These are phyloP conservation scores for Marronus borbonicus DNA, from an alignment of 2,888 invertebrate species.

Conservation along the genomic window DNA sequence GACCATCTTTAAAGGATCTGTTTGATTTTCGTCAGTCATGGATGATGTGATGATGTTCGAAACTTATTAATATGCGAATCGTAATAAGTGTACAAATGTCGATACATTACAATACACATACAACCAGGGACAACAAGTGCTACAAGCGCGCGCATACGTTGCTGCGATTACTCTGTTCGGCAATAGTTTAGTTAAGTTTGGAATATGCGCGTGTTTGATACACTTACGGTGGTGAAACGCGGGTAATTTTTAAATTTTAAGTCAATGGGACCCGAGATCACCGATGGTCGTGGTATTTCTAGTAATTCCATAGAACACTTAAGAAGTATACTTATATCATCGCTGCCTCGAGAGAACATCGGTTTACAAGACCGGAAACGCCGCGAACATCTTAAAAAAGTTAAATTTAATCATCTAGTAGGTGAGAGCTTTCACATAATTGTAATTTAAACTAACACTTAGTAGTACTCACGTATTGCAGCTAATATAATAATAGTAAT, in stretches of 20 bases:
- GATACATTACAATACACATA: slow-evolving; percentile 33
- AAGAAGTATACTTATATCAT: slow-evolving; percentile 73
- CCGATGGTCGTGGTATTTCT: slow-evolving; percentile 68
- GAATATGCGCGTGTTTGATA: slow-evolving; percentile 49
- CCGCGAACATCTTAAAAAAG: slow-evolving; percentile 55
- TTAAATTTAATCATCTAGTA: slow-evolving; percentile 47
- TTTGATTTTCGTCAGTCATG: background rate
- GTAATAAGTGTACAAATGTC: slow-evolving; percentile 48
- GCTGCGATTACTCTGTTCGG: slow-evolving; percentile 39
- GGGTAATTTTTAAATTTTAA: slow-evolving; percentile 27
- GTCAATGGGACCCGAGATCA: slow-evolving; percentile 58
- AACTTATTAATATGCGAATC: slow-evolving; percentile 45
- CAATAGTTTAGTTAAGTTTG: slow-evolving; percentile 53
- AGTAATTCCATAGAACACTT: slow-evolving; percentile 73
- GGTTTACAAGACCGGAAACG: slow-evolving; percentile 68
- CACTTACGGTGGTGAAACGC: slow-evolving; percentile 40
- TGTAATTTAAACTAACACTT: background rate
- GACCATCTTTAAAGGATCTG: too few relatives aligned
- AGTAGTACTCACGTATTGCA: too few relatives aligned
- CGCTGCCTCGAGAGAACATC: slow-evolving; percentile 74
- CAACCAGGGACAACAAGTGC: slow-evolving; percentile 45
- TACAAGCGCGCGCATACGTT: slow-evolving; percentile 47
- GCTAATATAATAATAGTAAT: background rate
- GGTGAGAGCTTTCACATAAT: slow-evolving; percentile 51
- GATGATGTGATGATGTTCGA: background rate